Evolutionary conservation across 2,113 vertebrate genomes (phyloP).

Genomic region (Agelaius phoeniceus): DNA sequence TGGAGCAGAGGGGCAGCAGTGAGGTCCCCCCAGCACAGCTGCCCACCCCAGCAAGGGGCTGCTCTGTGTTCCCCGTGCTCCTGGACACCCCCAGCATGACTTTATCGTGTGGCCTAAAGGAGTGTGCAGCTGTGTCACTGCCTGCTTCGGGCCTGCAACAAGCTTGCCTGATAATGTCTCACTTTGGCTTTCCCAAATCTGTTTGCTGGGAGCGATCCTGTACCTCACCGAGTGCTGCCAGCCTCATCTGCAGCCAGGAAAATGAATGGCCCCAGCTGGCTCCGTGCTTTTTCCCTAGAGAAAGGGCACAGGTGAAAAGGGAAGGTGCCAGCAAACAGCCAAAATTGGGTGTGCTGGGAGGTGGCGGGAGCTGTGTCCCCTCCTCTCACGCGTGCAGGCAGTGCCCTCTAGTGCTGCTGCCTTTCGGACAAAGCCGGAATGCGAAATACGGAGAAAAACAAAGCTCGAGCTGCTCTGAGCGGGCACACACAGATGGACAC

Average conservation of each 20-base stretch:
- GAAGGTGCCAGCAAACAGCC: neutral
- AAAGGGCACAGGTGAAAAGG: neutral
- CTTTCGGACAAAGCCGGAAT: neutral
- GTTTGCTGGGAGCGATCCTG: neutral
- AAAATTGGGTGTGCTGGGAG: neutral
- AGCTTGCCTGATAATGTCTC: neutral
- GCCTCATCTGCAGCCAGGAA: neutral
- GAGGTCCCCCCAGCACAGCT: neutral
- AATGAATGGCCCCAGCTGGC: neutral
- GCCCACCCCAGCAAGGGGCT: neutral
- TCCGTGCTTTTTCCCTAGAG: neutral
- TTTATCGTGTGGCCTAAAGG: neutral
- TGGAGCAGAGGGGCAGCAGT: neutral
- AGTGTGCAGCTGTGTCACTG: neutral
- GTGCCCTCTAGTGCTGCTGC: conserved; percentile 77
- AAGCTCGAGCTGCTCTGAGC: fast-evolving
- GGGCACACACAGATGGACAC: neutral
- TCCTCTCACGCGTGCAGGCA: conserved; percentile 42
- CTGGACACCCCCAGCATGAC: neutral
- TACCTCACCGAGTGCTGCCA: neutral
- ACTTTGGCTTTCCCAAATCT: neutral
- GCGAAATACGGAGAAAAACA: neutral
- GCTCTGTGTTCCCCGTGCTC: neutral
- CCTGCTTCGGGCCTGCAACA: neutral
- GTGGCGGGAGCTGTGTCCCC: neutral